phyloP scores from a whole-genome alignment of 2,888 invertebrate genomes.

The Protodeltote pygarga region DNA sequence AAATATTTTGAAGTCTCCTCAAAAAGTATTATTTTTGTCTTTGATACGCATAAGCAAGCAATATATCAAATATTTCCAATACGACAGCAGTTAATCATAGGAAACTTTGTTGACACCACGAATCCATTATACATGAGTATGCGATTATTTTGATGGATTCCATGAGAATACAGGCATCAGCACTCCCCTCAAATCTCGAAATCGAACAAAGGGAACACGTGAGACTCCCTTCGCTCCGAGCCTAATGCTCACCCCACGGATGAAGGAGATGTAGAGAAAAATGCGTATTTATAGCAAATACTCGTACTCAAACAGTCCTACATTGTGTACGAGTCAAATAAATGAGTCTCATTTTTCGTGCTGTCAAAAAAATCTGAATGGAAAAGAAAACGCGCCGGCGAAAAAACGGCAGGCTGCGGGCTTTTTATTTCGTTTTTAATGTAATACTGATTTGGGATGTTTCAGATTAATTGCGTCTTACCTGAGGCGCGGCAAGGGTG shows the following conservation, averaged over 20 bases:
- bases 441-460: conserved; percentile 87
- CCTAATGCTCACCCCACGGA: conserved; percentile 84
- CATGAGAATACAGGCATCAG: conserved; percentile 81
- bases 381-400: conserved; percentile 83
- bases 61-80: conserved; percentile 52
- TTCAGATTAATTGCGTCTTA: conserved; percentile 86
- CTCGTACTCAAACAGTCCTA: conserved; percentile 87
- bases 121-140: conserved; percentile 81
- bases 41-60: conserved; percentile 41
- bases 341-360: conserved; percentile 87
- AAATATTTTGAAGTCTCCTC: conserved; percentile 12
- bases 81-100: conserved; percentile 69
- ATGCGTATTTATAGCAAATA: conserved; percentile 88
- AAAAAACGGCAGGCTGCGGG: conserved; percentile 82
- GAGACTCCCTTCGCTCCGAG: conserved; percentile 80
- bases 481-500: conserved; percentile 84
- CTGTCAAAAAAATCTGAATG: conserved; percentile 88
- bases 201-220: conserved; percentile 85
- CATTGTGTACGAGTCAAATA: conserved; percentile 88
- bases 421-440: conserved; percentile 85
- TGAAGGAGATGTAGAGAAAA: conserved; percentile 86
- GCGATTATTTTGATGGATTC: conserved; percentile 86
- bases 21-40: conserved; percentile 35
- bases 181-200: conserved; percentile 85
- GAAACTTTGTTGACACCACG: conserved; percentile 75